These are phyloP conservation scores for Pelecanus crispus DNA, from an alignment of 2,113 vertebrate genomes.

Conservation along the genomic window DNA sequence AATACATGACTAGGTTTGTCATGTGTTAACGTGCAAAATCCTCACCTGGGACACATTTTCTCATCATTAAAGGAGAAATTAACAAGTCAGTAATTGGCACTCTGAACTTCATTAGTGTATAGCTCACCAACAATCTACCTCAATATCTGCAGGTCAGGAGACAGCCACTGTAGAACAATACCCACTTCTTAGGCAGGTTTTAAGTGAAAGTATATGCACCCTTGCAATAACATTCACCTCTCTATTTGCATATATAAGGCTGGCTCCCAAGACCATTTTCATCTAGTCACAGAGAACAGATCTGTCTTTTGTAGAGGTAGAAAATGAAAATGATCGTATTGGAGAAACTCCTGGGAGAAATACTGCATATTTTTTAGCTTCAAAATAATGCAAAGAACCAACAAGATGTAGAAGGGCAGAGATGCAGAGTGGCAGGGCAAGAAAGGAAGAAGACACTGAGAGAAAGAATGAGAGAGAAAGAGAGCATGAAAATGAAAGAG, in stretches of 20 bases:
- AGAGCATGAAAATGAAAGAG: neutral
- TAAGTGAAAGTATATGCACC: neutral
- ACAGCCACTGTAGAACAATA: neutral
- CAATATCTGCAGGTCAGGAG: neutral
- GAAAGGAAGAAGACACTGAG: neutral
- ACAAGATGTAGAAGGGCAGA: neutral
- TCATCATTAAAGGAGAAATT: conserved; percentile 10
- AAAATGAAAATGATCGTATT: neutral
- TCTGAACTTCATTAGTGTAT: neutral
- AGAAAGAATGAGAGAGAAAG: neutral
- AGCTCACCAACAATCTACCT: neutral
- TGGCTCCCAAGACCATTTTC: neutral
- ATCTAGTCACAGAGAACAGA: neutral
- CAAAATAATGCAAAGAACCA: neutral
- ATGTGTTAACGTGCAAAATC: neutral
- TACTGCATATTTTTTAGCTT: neutral
- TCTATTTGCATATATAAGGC: neutral
- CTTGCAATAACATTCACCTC: neutral
- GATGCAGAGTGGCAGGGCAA: neutral
- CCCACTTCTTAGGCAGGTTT: neutral
- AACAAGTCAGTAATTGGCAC: neutral
- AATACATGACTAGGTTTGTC: neutral
- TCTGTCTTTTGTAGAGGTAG: neutral
- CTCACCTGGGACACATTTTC: neutral
- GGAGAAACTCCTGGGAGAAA: neutral